Base-by-base conservation (phyloP, 2,797 vertebrate genomes). In the Takifugu ocellatus region DNA sequence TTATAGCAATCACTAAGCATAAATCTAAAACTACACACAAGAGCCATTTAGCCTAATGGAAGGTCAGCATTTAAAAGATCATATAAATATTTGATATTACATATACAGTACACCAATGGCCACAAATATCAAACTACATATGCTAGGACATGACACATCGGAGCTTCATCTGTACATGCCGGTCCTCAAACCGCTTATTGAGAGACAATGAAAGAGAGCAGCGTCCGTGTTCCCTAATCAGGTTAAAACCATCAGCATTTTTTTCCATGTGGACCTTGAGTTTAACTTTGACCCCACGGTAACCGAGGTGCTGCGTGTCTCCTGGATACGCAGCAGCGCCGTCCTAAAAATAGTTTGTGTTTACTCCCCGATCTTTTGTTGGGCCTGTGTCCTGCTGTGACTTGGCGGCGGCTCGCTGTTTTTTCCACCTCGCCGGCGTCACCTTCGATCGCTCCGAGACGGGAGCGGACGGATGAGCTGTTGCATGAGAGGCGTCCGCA, bases 291-390 rank as follows among this genome's bases (percentile, higher is more conserved):
- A 2, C 33, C 51, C 21, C 56, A 63, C 42, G 56, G 48, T 54
- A 31, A 42, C 53, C 51, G 39, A 54, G 4, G 46, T 63, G 68
- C 74, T 74, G 60, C 58, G 45, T 56, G 59, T 62, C 69, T 72
- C 72, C 59, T 74, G 72, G 64, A 72, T 62, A 61, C 63, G 51
- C 56, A 6, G 69, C 73, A 6, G 69, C 73, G 62, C 63, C 58
- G 16, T 59, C 68, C 78, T 80, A 75, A 77, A 83, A 86, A 84
- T 84, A 86, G 70, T 69, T 53, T 47, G 29, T 74, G 75, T 83
- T 84, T 83, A 74, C 53, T 56, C 62, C 68, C 46, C 47, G 72
- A 59, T 68, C 73, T 58, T 75, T 63, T 65, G 63, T 72, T 71
- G 71, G 70, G 59, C 56, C 59, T 50, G 50, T 74, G 77, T 83